Conservation (phyloP, 2,113 vertebrate genomes). For the Chrysemys picta region DNA sequence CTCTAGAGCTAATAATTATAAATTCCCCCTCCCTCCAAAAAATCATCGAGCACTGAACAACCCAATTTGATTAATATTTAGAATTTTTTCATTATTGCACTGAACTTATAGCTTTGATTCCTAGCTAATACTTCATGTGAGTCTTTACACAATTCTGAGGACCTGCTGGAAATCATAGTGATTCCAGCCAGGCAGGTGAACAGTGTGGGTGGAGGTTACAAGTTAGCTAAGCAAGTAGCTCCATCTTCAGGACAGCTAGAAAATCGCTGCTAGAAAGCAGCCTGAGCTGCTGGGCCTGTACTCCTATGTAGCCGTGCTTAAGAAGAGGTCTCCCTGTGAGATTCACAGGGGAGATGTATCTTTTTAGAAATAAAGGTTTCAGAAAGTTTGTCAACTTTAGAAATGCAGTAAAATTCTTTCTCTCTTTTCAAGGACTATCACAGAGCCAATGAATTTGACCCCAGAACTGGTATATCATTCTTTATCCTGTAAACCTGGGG, state of each 20-base stretch:
- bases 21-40: background rate
- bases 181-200: background rate
- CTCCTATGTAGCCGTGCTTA: background rate
- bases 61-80: background rate
- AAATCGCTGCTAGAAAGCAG: background rate
- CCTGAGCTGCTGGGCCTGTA: background rate
- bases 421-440: fast-evolving
- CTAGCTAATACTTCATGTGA: background rate
- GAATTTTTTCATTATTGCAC: background rate
- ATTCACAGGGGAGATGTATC: background rate
- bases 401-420: fast-evolving
- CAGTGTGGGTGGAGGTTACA: background rate
- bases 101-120: background rate
- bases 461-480: background rate
- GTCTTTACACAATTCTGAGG: background rate
- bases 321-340: background rate
- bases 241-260: slow-evolving; percentile 70
- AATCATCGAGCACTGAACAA: background rate
- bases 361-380: fast-evolving
- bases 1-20: background rate
- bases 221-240: slow-evolving; percentile 58
- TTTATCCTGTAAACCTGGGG: background rate
- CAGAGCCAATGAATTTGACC: background rate
- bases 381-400: background rate
- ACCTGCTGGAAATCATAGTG: background rate